phyloP scores from a whole-genome alignment of 2,113 vertebrate genomes.

The Paradisaea rubra region DNA sequence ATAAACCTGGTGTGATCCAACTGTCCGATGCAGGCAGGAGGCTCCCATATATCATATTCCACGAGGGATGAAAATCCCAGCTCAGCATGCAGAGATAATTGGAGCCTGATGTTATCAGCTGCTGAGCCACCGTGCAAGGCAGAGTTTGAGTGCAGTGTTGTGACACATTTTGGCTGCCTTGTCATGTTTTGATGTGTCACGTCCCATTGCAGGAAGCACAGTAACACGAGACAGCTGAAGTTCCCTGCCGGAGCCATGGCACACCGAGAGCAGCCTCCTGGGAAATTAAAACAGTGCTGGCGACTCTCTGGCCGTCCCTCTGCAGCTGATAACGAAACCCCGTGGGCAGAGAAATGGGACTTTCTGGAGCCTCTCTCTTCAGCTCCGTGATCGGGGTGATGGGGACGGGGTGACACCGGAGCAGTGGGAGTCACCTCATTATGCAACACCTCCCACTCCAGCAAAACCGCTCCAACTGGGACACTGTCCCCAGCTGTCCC shows the following conservation, averaged over 20 bases:
- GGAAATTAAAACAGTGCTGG: slow-evolving; percentile 47
- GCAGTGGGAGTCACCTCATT: not conserved
- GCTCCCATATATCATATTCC: not conserved
- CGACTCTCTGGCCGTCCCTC: not conserved
- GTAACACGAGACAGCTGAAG: not conserved
- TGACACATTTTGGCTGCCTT: slow-evolving; percentile 39
- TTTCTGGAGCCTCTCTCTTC: not conserved
- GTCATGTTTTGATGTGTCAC: slow-evolving; percentile 45
- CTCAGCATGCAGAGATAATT: slow-evolving; percentile 30
- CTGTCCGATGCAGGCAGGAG: not conserved
- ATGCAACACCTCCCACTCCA: not conserved
- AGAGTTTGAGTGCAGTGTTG: not conserved
- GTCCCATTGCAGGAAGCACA: not conserved
- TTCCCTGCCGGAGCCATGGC: not conserved
- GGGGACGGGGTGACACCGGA: rapidly evolving
- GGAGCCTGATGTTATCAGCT: slow-evolving; percentile 24
- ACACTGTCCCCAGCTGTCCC: not conserved
- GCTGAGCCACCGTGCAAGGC: slow-evolving; percentile 31
- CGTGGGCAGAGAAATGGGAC: not conserved
- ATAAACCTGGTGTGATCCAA: slow-evolving; percentile 1
- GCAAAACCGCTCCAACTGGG: rapidly evolving
- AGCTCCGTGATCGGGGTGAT: rapidly evolving
- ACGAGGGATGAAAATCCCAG: not conserved
- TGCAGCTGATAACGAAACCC: not conserved
- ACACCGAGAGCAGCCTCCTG: slow-evolving; percentile 7